These are phyloP conservation scores for Emmelina monodactyla DNA, from an alignment of 2,888 invertebrate species.

Conservation along the genomic window DNA sequence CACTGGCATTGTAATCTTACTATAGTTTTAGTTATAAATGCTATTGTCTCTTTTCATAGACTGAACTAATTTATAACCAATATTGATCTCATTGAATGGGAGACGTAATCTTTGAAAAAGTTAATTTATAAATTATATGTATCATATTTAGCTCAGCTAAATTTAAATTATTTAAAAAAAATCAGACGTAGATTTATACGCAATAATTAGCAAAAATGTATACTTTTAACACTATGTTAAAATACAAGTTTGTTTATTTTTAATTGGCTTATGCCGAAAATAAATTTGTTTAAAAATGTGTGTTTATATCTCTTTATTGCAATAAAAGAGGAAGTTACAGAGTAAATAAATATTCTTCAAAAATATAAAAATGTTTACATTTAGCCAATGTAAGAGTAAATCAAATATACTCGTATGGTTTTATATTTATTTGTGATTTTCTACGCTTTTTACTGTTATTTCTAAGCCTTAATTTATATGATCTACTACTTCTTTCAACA, in stretches of 20 bases:
- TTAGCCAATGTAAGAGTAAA: too few species aligned
- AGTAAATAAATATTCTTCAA: too few species aligned
- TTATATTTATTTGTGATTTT: too few species aligned
- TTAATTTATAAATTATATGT: constrained; percentile 15
- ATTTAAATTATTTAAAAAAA: neutral
- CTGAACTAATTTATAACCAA: constrained; percentile 25
- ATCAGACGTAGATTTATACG: neutral
- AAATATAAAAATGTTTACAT: too few species aligned
- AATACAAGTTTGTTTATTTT: neutral
- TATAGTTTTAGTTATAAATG: too few species aligned
- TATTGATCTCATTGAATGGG: constrained; percentile 36
- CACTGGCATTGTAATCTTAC: too few species aligned
- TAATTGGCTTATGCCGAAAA: neutral
- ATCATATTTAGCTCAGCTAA: constrained; percentile 9
- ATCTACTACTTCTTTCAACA: too few species aligned
- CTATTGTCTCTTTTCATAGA: constrained; percentile 30
- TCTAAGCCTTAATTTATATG: too few species aligned
- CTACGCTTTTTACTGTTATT: too few species aligned
- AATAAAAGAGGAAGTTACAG: neutral
- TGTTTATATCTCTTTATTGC: neutral
- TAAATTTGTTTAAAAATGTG: neutral
- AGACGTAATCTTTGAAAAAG: constrained; percentile 13
- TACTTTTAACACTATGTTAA: neutral
- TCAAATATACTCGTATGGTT: too few species aligned
- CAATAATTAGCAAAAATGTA: neutral